These are phyloP conservation scores for Clinocottus analis DNA, from an alignment of 2,113 vertebrate species.

Conservation along the genomic window DNA sequence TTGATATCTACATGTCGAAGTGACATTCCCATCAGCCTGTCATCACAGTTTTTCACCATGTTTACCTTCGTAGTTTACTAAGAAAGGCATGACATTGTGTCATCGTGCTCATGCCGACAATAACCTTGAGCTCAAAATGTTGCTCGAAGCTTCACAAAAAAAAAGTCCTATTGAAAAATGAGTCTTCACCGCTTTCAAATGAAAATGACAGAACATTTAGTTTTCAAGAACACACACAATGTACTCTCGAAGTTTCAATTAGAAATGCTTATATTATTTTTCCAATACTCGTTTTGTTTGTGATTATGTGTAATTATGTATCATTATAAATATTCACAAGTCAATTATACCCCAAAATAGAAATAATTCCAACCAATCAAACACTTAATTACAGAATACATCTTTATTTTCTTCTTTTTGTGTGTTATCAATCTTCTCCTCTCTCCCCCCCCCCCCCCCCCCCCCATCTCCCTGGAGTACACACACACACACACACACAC, in stretches of 20 bases:
- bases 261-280: not conserved
- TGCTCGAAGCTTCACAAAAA: too few species aligned
- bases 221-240: not conserved
- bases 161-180: too few species aligned
- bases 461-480: not conserved
- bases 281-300: too few species aligned
- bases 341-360: slow-evolving; percentile 3
- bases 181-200: not conserved
- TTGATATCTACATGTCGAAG: not conserved
- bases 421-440: too few species aligned
- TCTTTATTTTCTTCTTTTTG: not conserved
- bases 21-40: not conserved
- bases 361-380: slow-evolving; percentile 14
- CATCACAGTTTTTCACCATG: too few species aligned
- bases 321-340: slow-evolving; percentile 38
- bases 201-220: not conserved
- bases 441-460: not conserved
- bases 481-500: not conserved
- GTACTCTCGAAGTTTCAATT: not conserved
- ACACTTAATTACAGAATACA: slow-evolving; percentile 19
- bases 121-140: not conserved
- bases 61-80: too few species aligned
- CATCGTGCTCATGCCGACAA: not conserved
- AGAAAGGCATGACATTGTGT: too few species aligned
- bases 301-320: slow-evolving; percentile 38